Base-by-base conservation (phyloP, 2,113 vertebrate species). In the Mirounga angustirostris region DNA sequence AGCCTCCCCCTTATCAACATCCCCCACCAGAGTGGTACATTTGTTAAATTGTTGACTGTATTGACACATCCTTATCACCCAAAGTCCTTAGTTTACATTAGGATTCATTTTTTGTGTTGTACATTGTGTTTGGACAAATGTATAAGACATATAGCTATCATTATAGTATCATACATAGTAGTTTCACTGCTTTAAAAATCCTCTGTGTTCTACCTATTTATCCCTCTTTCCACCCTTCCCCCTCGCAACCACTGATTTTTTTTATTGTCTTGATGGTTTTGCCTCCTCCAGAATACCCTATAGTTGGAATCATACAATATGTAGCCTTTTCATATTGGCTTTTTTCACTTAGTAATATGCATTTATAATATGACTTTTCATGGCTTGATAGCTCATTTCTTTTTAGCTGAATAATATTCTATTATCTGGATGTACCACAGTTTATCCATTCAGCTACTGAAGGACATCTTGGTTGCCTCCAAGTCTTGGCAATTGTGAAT, bases 341-440 rank as follows among this genome's bases (percentile, higher is more conserved):
- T 84, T 79, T 59, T 59, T 92, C 67, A 89, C 33, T 89, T 58
- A 74, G 54, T 84, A 56, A 73, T 61, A 79, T 15, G 21, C 73
- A 88, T 46, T 94, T 84, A 36, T 63, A 86, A 14, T 52, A 22
- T 19, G 26, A 85, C 65, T 96, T 54, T 85, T 73, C 56, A 76
- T 50, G 58, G 30, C 58, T 76, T 93, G 46, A 67, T 67, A 83
- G 50, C 7, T 74, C 56, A 84, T 92, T 92, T 96, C 61, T 88
- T 92, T 76, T 59, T 54, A 84, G 26, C 2, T 89, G 84, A 89
- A 52, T 80, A 58, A 56, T 58, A 73, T 59, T 93, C 58, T 30
- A 14, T 74, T 92, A 24, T 90, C 43, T 74, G 22, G 43, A 22
- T 95, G 15, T 63, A 63, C 46, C 12, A 43, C 40, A 76, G 24